Conservation (phyloP, 2,797 vertebrate genomes). For the Melanotaenia maccullochi region DNA sequence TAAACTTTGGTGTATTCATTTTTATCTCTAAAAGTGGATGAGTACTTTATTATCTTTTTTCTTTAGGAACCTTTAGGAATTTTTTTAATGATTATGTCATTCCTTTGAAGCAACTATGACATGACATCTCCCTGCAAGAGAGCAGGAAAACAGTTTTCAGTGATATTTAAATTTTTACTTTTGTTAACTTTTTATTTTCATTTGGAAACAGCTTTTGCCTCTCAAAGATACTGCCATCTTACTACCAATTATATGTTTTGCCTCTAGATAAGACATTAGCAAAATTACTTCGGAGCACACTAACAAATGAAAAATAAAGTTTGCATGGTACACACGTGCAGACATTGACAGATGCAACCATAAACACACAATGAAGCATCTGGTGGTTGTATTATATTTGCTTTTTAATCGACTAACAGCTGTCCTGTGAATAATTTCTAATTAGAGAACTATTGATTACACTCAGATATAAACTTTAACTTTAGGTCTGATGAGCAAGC, state of each 20-base stretch:
- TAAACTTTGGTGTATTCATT: too few species aligned
- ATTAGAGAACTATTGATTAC: conserved; percentile 79
- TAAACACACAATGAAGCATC: conserved; percentile 60
- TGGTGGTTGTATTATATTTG: conserved; percentile 71
- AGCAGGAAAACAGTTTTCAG: conserved; percentile 23
- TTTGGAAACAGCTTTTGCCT: conserved; percentile 12
- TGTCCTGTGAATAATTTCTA: conserved; percentile 71
- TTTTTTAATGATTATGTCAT: too few species aligned
- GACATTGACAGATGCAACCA: conserved; percentile 27
- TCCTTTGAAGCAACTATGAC: background rate
- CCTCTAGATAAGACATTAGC: conserved; percentile 24
- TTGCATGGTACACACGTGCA: conserved; percentile 2
- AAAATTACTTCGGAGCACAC: conserved; percentile 34
- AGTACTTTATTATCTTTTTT: background rate
- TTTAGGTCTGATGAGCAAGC: conserved; percentile 58
- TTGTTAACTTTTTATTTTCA: conserved; percentile 14
- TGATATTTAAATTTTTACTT: conserved; percentile 17
- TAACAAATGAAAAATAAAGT: conserved; percentile 30
- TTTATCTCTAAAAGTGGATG: background rate
- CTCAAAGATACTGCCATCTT: conserved; percentile 33
- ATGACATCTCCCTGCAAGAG: background rate
- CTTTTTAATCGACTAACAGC: conserved; percentile 76
- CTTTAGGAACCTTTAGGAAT: too few species aligned
- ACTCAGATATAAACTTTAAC: conserved; percentile 63
- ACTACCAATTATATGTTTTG: conserved; percentile 25